Evolutionary conservation across 2,888 invertebrate species (phyloP).

Genomic region (Megaustenia siamemsis): DNA sequence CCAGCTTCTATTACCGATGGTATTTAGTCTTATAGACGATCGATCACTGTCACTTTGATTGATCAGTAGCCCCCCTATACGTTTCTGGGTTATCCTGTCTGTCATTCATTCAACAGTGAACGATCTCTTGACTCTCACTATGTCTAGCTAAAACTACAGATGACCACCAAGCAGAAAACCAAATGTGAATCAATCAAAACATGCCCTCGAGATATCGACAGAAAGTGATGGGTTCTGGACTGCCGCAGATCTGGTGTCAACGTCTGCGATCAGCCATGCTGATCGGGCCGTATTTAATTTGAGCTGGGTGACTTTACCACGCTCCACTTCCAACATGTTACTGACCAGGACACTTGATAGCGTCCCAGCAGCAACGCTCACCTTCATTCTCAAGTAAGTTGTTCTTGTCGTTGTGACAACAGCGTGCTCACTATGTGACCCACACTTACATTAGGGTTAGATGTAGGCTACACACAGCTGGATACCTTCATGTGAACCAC

Average conservation of each 20-base stretch:
- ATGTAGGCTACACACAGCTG: too few species aligned
- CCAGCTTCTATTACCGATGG: too few species aligned
- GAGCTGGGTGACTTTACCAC: neutral
- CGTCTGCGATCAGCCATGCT: neutral
- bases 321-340: neutral
- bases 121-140: neutral
- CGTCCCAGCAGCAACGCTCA: too few species aligned
- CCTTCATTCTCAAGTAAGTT: too few species aligned
- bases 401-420: too few species aligned
- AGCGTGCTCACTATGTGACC: too few species aligned
- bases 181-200: conserved; percentile 34
- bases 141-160: neutral
- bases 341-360: too few species aligned
- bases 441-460: too few species aligned
- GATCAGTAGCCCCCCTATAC: neutral
- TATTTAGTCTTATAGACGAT: too few species aligned
- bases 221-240: neutral
- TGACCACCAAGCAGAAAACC: neutral
- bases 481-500: too few species aligned
- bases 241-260: neutral
- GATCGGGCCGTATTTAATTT: conserved; percentile 19
- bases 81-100: neutral
- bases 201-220: conserved; percentile 17
- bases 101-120: neutral
- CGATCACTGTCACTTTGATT: neutral